Percentiles rank a stretch among this genome's conserved stretches.
These are phyloP conservation scores for Morpho deidamia DNA, from an alignment of 2,888 invertebrate species.

Conservation along the genomic window DNA sequence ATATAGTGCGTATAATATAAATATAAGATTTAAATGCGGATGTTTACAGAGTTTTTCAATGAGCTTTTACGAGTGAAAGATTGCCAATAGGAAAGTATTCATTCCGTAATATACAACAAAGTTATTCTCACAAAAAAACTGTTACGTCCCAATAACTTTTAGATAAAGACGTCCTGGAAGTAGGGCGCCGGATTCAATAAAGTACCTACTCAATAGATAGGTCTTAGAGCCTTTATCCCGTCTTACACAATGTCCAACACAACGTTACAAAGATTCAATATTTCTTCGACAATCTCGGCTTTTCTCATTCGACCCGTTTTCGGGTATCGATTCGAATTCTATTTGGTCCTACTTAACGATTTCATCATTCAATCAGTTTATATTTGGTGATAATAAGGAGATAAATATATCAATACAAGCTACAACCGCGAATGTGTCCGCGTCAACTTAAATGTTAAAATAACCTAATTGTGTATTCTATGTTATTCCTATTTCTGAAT, in stretches of 20 bases:
- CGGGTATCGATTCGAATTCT: background rate
- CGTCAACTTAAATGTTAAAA: too few species aligned
- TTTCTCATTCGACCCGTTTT: background rate
- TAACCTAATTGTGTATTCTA: too few species aligned
- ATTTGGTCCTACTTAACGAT: background rate
- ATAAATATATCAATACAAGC: too few species aligned
- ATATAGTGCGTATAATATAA: too few species aligned
- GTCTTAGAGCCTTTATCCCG: constrained; percentile 9
- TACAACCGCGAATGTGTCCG: too few species aligned
- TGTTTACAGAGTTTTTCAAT: too few species aligned
- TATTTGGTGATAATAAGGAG: too few species aligned
- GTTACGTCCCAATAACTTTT: background rate
- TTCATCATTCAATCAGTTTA: too few species aligned
- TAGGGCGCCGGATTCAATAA: constrained; percentile 14
- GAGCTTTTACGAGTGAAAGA: too few species aligned
- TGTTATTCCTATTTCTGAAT: too few species aligned
- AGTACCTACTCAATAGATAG: constrained; percentile 10
- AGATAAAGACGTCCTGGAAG: constrained; percentile 9
- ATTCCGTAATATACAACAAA: background rate
- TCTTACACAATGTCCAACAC: constrained; percentile 13
- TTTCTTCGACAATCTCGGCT: constrained; percentile 1
- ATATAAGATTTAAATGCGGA: too few species aligned
- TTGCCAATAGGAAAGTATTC: too few species aligned
- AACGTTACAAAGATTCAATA: constrained; percentile 8
- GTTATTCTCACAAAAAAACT: background rate